Evolutionary conservation across 2,113 vertebrate species (phyloP).

Genomic region (Pampusana beccarii): DNA sequence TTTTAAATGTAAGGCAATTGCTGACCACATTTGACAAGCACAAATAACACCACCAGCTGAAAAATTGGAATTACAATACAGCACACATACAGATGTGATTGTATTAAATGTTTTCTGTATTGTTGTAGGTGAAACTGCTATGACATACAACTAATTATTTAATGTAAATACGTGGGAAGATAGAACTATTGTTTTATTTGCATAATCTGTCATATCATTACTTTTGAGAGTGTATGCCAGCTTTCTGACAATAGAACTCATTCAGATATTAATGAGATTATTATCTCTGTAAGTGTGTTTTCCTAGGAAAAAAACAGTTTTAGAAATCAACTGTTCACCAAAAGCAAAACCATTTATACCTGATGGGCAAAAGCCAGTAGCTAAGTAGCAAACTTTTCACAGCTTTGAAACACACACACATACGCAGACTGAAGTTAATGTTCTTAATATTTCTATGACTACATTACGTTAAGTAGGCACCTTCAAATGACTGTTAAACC

Average conservation of each 20-base stretch:
- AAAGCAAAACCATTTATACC: neutral
- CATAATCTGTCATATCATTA: neutral
- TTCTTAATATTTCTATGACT: neutral
- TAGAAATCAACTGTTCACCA: constrained; percentile 1
- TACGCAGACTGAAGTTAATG: neutral
- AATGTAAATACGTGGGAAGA: neutral
- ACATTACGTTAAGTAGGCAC: neutral
- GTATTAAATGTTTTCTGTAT: neutral
- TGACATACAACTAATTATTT: neutral
- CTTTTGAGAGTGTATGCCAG: neutral
- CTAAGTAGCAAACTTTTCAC: neutral
- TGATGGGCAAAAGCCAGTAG: neutral
- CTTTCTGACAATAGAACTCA: neutral
- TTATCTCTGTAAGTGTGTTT: neutral
- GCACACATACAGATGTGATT: neutral
- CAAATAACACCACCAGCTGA: neutral
- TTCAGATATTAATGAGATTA: neutral
- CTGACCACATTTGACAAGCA: neutral
- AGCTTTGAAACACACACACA: neutral
- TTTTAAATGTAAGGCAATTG: neutral
- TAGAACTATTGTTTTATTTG: neutral
- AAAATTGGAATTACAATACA: neutral
- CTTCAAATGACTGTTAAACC: neutral
- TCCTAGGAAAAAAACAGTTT: neutral
- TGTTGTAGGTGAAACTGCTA: neutral